Evolutionary conservation across 2,113 vertebrate genomes (phyloP).

Genomic region (Chloebia gouldiae): DNA sequence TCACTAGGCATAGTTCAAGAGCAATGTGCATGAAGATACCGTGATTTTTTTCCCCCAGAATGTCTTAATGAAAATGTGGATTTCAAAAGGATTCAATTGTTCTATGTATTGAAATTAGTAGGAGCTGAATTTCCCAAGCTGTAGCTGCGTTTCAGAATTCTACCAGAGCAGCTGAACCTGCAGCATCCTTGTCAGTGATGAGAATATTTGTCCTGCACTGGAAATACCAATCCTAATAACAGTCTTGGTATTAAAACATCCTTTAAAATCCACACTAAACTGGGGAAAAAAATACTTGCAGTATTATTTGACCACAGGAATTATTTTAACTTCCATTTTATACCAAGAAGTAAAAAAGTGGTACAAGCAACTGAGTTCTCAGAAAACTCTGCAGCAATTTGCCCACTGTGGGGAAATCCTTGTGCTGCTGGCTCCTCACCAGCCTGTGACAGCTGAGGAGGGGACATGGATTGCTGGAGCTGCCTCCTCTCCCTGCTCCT

Average conservation of each 20-base stretch:
- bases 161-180: not conserved
- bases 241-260: not conserved
- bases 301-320: not conserved
- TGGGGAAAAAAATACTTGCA: not conserved
- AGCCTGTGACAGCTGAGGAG: not conserved
- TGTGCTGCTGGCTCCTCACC: not conserved
- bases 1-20: not conserved
- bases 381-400: not conserved
- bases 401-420: not conserved
- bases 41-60: fast-evolving
- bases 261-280: not conserved
- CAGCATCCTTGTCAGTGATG: not conserved
- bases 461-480: not conserved
- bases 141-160: not conserved
- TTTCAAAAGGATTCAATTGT: not conserved
- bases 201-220: not conserved
- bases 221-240: not conserved
- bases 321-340: not conserved
- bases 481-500: not conserved
- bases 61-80: not conserved
- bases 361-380: not conserved
- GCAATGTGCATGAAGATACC: not conserved
- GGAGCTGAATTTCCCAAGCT: not conserved
- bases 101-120: not conserved
- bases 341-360: not conserved